These are phyloP conservation scores for Caradrina kadenii DNA, from an alignment of 2,888 invertebrate genomes.

Conservation along the genomic window DNA sequence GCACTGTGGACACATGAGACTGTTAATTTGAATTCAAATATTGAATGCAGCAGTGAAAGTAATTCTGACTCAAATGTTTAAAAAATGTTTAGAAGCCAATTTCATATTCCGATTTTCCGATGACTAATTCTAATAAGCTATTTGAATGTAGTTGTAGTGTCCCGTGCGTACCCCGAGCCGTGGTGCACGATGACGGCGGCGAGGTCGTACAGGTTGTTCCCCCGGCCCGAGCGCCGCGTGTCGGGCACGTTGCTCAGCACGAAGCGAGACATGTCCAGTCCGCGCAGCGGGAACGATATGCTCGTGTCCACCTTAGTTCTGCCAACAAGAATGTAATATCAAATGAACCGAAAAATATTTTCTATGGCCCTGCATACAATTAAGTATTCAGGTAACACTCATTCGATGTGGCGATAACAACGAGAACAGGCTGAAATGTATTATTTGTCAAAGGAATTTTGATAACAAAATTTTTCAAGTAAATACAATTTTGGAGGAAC, in stretches of 20 bases:
- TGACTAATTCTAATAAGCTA: too few relatives aligned
- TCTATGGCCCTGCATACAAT: background rate
- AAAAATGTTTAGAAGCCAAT: too few relatives aligned
- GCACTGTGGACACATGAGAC: constrained; percentile 87
- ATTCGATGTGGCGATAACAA: background rate
- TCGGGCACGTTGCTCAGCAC: constrained; percentile 92
- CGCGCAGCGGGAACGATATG: constrained; percentile 94
- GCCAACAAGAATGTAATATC: constrained; percentile 16
- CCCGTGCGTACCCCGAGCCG: constrained; percentile 92
- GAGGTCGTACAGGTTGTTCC: constrained; percentile 93
- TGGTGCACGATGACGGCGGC: constrained; percentile 96
- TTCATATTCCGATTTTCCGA: too few relatives aligned
- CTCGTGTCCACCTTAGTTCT: constrained; percentile 94
- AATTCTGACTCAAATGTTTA: too few relatives aligned
- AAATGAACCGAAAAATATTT: too few relatives aligned
- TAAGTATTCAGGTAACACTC: background rate
- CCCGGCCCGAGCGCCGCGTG: constrained; percentile 91
- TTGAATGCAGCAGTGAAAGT: too few relatives aligned
- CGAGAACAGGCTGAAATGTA: background rate
- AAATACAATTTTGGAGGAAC: too few relatives aligned
- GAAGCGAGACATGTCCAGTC: constrained; percentile 95
- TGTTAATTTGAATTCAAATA: background rate
- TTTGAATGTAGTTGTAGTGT: too few relatives aligned
- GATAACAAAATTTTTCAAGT: background rate
- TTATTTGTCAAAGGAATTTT: background rate